Base-by-base conservation (phyloP, 2,888 invertebrate species). In the Carcina quercana region DNA sequence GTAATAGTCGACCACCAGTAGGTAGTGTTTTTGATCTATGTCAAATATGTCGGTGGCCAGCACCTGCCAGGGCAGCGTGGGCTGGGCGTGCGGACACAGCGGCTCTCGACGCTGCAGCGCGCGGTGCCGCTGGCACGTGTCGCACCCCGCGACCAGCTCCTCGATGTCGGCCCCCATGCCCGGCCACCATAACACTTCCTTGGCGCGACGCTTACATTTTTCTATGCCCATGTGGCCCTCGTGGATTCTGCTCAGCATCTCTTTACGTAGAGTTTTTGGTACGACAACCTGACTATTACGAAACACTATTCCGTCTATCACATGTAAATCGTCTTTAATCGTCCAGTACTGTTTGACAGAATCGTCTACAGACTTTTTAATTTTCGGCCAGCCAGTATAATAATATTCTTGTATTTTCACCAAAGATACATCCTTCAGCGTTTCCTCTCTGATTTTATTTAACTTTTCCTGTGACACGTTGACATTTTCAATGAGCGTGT, bases 361-460 rank as follows among this genome's bases (percentile, higher is more conserved):
- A 7, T 26, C 34, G 10, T 30, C n/a, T 15, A 13, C 10, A n/a
- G n/a, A n/a, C 13, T 32, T 30, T 19, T 42, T 45, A 35, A 40
- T 35, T 14, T 25, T 13, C 1, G 52, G 50, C 47, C 49, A 51
- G 1, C 53, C 50, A 2, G 38, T 27, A 2, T 12, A 20, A 5
- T 47, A 43, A 15, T 42, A 43, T 1, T 26, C 12, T 5, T 44
- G 13, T 12, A 50, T 15, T 11, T 11, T 15, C 21, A 31, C 13
- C 11, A 35, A 38, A 5, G 35, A 28, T 2, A 22, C 11, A 26
- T 49, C 44, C n/a, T 13, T 19, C 2, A 11, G 8, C 1, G 30
- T 42, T 15, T 36, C 25, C 13, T 35, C 11, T 29, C 36, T 43
- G 12, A 44, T 34, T 11, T 25, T 8, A 5, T 28, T 15, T 10